A percentile compares a stretch with the other conserved stretches of the same genome.
phyloP scores from a whole-genome alignment of 2,888 invertebrate genomes.

The Sthenelais limicola region DNA sequence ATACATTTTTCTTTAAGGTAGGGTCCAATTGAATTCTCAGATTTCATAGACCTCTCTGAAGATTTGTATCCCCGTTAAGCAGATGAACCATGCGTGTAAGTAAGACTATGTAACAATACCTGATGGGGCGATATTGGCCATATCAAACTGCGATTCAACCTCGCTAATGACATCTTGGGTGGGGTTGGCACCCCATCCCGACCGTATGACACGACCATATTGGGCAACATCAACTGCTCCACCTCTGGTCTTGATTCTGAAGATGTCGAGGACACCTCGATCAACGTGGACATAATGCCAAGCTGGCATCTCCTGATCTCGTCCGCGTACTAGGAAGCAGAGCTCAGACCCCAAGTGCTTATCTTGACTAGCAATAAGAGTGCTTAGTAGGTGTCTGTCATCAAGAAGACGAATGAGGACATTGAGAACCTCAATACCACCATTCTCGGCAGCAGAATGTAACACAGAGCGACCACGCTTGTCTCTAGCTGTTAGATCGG shows the following conservation, averaged over 20 bases:
- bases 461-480: conserved; percentile 20
- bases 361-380: not conserved
- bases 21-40: no score
- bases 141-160: conserved; percentile 29
- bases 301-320: not conserved
- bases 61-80: no score
- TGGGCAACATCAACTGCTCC: conserved; percentile 38
- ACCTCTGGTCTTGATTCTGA: conserved; percentile 33
- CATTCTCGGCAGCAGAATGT: conserved; percentile 29
- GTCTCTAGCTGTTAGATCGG: not conserved
- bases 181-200: conserved; percentile 35
- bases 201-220: conserved; percentile 33
- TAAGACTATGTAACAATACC: no score
- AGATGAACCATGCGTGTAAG: no score
- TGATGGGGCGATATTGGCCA: conserved; percentile 15
- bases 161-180: conserved; percentile 19
- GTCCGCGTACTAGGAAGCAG: conserved; percentile 10
- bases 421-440: conserved; percentile 1
- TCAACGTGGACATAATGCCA: conserved; percentile 9
- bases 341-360: conserved; percentile 15
- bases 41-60: no score
- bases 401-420: not conserved
- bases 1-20: no score
- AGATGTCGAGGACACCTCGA: conserved; percentile 29
- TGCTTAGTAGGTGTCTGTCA: not conserved